Evolutionary conservation across 2,888 invertebrate genomes (phyloP).

Genomic region (Uropetala carovei): DNA sequence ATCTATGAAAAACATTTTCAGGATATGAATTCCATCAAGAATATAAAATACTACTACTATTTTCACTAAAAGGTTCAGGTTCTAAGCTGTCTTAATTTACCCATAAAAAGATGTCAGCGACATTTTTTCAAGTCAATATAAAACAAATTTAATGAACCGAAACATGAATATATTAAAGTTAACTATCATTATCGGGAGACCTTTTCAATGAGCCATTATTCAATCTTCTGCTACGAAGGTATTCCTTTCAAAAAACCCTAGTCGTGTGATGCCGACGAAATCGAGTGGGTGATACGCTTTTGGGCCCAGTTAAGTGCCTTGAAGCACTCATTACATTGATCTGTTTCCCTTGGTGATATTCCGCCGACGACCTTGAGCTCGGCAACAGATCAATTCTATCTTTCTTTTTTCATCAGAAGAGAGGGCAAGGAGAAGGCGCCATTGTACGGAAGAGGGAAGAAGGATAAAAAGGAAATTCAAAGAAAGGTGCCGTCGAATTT

Average conservation of each 20-base stretch:
- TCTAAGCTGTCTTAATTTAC: no score
- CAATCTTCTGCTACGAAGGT: no score
- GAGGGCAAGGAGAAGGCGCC: neutral
- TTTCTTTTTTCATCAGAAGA: neutral
- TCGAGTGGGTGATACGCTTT: neutral
- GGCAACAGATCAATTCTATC: neutral
- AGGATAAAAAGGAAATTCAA: neutral
- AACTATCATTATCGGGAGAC: no score
- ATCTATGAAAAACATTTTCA: neutral
- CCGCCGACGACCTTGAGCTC: neutral
- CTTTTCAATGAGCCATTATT: no score
- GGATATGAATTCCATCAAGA: neutral
- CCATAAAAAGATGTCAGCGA: no score
- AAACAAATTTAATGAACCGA: no score
- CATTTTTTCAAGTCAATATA: no score
- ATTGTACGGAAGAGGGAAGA: neutral
- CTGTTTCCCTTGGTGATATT: neutral
- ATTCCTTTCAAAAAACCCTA: no score
- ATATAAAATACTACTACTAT: no score
- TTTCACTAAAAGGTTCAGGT: no score
- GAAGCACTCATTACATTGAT: neutral
- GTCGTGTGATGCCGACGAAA: neutral
- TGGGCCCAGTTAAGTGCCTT: neutral
- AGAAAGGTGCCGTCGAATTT: no score
- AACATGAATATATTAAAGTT: no score